These are phyloP conservation scores for Atherinosoma microstoma DNA, from an alignment of 2,797 vertebrate species.

Conservation along the genomic window DNA sequence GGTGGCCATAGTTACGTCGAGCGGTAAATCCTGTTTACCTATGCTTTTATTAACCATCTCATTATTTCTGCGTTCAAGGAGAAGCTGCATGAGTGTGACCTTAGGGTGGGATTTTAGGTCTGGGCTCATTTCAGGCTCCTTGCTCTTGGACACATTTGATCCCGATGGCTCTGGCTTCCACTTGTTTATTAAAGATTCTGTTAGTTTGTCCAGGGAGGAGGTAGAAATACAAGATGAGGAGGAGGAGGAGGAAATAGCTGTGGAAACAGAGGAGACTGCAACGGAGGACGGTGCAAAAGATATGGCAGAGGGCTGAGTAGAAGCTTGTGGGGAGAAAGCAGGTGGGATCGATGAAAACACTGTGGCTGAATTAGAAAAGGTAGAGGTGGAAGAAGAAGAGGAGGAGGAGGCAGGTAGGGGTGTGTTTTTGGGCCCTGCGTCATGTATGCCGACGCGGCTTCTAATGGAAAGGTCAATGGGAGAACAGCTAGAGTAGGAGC, in stretches of 20 bases:
- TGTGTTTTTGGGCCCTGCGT: constrained; percentile 77
- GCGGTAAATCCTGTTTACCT: constrained; percentile 85
- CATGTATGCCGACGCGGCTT: constrained; percentile 84
- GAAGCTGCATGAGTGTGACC: constrained; percentile 95
- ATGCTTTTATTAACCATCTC: constrained; percentile 85
- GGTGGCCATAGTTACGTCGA: constrained; percentile 78
- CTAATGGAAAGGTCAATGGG: constrained; percentile 98
- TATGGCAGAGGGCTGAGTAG: constrained; percentile 56
- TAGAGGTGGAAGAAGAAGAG: constrained; percentile 61
- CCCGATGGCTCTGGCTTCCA: constrained; percentile 93
- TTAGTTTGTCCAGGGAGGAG: constrained; percentile 90
- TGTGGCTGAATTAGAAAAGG: constrained; percentile 72
- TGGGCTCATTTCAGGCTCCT: constrained; percentile 86
- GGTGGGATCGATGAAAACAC: constrained; percentile 58
- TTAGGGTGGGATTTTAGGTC: constrained; percentile 94
- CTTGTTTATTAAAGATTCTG: constrained; percentile 92
- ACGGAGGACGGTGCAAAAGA: constrained; percentile 62
- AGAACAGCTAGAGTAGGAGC: constrained; percentile 93
- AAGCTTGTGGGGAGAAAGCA: constrained; percentile 76
- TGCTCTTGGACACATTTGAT: constrained; percentile 83
- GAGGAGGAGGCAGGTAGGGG: constrained; percentile 73
- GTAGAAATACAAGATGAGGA: constrained; percentile 81
- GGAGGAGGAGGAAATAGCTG: constrained; percentile 56
- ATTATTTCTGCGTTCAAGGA: constrained; percentile 94
- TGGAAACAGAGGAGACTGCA: constrained; percentile 59